Evolutionary conservation across 2,113 vertebrate species (phyloP), one percentile per base, ranked within the genome.

Genomic region (Leptodactylus fuscus): DNA sequence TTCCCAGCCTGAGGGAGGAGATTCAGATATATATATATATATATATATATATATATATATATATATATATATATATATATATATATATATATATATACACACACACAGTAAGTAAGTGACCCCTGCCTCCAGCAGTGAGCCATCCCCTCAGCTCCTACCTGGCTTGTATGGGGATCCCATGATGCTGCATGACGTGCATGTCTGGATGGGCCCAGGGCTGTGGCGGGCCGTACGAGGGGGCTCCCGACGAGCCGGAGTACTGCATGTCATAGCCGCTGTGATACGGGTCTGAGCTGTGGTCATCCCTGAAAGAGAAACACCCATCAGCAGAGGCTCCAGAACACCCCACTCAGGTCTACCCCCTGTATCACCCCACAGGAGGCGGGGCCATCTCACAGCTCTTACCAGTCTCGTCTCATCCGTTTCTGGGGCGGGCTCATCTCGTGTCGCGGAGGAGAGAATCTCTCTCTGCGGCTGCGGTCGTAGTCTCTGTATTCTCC

Each of bases 141-240:
- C 48, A 11, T 49, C 8, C 12, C 3, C 2, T 2, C 3, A 3
- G 8, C 5, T 2, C 2, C 95, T 90, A 97, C 97, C 97, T 96
- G 83, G 97, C 97, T 87, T 97, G 97, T 87, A 97, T 97, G 49
- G 97, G 96, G 69, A 98, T 96, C 12, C 95, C 95, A 62, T 97
- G 97, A 89, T 96, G 96, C 87, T 95, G 95, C 92, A 97, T 96
- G 75, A 97, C 93, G 87, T 97, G 96, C 88, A 97, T 88, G 8
- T 98, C 96, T 0, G 96, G 96, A 79, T 97, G 96, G 55, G 95
- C 96, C 97, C 97, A 98, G 48, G 95, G 96, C 89, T 97, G 97
- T 1, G 96, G 97, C n/a, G 96, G 96, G 27, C 94, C 96, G 1
- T 97, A 97, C 70, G 94, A 95, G n/a, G 96, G 96, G 15, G 96